These are phyloP conservation scores for Hydrophis major DNA, from an alignment of 2,797 vertebrate genomes.

Conservation along the genomic window DNA sequence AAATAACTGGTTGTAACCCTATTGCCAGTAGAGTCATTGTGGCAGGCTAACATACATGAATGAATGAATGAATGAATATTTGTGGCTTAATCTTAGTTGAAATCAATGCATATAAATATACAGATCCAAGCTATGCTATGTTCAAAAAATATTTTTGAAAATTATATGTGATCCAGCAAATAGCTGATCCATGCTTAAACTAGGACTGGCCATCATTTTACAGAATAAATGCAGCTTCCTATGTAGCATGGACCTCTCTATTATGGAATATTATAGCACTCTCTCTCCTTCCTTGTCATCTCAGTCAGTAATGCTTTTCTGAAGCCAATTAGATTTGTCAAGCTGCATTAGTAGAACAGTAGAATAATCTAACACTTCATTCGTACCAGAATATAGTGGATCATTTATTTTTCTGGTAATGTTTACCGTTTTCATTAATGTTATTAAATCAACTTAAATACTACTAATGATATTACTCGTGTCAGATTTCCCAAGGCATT, in stretches of 20 bases:
- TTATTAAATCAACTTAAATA: slow-evolving; percentile 16
- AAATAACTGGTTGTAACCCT: neutral
- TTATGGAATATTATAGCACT: neutral
- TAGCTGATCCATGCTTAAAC: neutral
- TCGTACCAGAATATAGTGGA: neutral
- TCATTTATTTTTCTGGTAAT: slow-evolving; percentile 5
- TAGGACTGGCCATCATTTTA: neutral
- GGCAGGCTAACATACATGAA: neutral
- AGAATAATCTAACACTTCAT: neutral
- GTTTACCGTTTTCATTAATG: slow-evolving; percentile 16
- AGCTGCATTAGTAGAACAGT: slow-evolving; percentile 5
- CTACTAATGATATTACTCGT: slow-evolving; percentile 1
- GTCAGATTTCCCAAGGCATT: slow-evolving; percentile 3
- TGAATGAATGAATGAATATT: neutral
- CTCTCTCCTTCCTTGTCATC: neutral
- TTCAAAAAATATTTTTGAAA: neutral
- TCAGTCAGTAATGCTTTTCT: neutral
- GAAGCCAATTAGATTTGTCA: slow-evolving; percentile 22
- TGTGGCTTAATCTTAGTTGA: neutral
- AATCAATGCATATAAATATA: neutral
- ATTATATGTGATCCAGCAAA: neutral
- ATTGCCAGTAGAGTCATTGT: neutral
- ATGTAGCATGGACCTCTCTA: neutral
- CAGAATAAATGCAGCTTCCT: neutral
- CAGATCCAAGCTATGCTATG: neutral